Evolutionary conservation across 37 sponge, comb jelly and placozoan genomes (phyloP).

Genomic region (Haliclona indistincta): DNA sequence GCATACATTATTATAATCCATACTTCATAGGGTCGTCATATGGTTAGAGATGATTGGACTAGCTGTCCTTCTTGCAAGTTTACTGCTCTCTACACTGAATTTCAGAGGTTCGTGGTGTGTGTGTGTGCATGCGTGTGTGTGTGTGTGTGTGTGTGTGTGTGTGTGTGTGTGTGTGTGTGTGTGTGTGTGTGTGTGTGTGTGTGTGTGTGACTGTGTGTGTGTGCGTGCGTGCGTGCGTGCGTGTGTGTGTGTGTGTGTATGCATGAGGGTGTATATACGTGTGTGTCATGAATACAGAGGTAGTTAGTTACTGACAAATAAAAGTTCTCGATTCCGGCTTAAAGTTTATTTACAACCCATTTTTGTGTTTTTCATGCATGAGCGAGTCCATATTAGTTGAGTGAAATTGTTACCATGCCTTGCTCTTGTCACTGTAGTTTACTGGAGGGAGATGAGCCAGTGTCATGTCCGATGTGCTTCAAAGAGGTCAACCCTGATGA

Average conservation of each 20-base stretch:
- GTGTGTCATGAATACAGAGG: background rate
- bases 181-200: slow-evolving; percentile 40
- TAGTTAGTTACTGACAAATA: too few species aligned
- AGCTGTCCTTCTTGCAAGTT: slow-evolving; percentile 88
- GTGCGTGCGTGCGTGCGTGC: background rate
- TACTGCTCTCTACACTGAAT: slow-evolving; percentile 89
- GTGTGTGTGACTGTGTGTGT: slow-evolving; percentile 26
- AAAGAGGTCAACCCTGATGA: slow-evolving; percentile 4
- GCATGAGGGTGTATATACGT: background rate
- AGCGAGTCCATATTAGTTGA: too few species aligned
- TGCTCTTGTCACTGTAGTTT: background rate
- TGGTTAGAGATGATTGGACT: slow-evolving; percentile 86
- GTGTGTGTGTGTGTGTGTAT: too few species aligned
- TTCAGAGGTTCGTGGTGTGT: slow-evolving; percentile 48
- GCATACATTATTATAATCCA: background rate
- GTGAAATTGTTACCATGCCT: too few species aligned
- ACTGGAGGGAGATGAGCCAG: too few species aligned
- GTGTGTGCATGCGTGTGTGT: background rate
- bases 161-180: background rate
- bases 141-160: slow-evolving; percentile 56
- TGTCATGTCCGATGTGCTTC: slow-evolving; percentile 41
- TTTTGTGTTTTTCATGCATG: too few species aligned
- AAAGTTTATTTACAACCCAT: too few species aligned
- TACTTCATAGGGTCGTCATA: slow-evolving; percentile 81
- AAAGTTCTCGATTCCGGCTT: background rate